These are phyloP conservation scores for Amphiura filiformis DNA, from an alignment of 35 echinoderm and acorn worm species.

Conservation along the genomic window DNA sequence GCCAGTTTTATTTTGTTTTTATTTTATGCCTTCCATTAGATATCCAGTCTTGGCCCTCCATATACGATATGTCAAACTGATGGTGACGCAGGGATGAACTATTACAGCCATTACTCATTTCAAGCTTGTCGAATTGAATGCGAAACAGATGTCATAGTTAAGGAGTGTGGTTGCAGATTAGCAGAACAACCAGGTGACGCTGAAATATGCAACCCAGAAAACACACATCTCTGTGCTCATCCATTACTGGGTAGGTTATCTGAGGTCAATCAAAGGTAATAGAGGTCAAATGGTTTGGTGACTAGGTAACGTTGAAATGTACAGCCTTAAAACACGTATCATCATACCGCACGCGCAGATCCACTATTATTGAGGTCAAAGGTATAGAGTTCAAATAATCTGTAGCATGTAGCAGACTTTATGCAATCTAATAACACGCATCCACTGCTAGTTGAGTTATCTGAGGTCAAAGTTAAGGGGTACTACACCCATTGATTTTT, in stretches of 20 bases:
- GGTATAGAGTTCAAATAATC: not conserved
- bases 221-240: constrained; percentile 69
- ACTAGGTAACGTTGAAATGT: too few species aligned
- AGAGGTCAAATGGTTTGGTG: too few species aligned
- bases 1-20: too few species aligned
- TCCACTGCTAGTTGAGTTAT: too few species aligned
- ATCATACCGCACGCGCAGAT: too few species aligned
- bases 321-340: not conserved
- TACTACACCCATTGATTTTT: too few species aligned
- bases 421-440: not conserved
- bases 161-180: constrained; percentile 65
- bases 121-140: constrained; percentile 95
- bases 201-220: constrained; percentile 62
- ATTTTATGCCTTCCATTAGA: too few species aligned
- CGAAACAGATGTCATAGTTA: constrained; percentile 63
- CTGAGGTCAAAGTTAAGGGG: too few species aligned
- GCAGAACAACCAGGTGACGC: constrained; percentile 67
- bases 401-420: not conserved
- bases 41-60: constrained; percentile 55
- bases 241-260: constrained; percentile 25
- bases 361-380: too few species aligned
- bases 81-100: constrained; percentile 15
- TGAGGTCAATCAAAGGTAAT: too few species aligned
- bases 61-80: constrained; percentile 63
- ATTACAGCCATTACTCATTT: constrained; percentile 85